Conservation (phyloP, 2,888 invertebrate species). For the Congeria kusceri region DNA sequence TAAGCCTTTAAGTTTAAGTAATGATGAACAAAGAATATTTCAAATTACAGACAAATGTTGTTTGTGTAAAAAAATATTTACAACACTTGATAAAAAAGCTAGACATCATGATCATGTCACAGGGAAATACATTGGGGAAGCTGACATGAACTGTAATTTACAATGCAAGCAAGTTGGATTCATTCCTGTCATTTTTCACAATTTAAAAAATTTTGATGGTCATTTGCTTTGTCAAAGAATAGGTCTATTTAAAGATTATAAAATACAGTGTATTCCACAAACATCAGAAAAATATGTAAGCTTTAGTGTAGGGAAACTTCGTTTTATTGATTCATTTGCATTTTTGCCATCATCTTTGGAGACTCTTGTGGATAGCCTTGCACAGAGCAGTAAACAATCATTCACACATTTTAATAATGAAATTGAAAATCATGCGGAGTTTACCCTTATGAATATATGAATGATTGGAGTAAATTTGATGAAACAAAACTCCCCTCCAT, state of each 20-base stretch:
- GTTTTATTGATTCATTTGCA: constrained; percentile 18
- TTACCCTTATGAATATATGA: constrained; percentile 28
- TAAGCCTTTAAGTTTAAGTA: constrained; percentile 17
- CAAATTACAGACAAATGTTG: constrained; percentile 13
- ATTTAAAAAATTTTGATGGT: constrained; percentile 3
- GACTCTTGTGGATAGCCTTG: not conserved
- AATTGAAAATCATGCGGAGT: constrained; percentile 8
- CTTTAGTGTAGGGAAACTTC: constrained; percentile 6
- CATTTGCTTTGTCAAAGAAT: constrained; percentile 14
- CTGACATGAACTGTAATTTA: not conserved
- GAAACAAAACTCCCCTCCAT: constrained; percentile 13
- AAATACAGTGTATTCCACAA: constrained; percentile 26
- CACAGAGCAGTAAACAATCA: not conserved
- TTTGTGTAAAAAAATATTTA: constrained; percentile 19
- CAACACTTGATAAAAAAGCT: constrained; percentile 4
- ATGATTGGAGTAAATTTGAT: constrained; percentile 3
- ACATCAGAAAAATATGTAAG: constrained; percentile 15
- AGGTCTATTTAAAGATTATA: constrained; percentile 3
- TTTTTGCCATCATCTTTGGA: constrained; percentile 21
- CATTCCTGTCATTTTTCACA: not conserved
- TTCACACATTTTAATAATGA: not conserved
- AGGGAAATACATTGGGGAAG: constrained; percentile 2
- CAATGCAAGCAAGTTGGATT: constrained; percentile 1
- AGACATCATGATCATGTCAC: constrained; percentile 40
- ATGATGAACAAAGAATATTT: constrained; percentile 13